Evolutionary conservation across 92 coral and sea anemone species (phyloP).

Genomic region (Siderastrea radians): DNA sequence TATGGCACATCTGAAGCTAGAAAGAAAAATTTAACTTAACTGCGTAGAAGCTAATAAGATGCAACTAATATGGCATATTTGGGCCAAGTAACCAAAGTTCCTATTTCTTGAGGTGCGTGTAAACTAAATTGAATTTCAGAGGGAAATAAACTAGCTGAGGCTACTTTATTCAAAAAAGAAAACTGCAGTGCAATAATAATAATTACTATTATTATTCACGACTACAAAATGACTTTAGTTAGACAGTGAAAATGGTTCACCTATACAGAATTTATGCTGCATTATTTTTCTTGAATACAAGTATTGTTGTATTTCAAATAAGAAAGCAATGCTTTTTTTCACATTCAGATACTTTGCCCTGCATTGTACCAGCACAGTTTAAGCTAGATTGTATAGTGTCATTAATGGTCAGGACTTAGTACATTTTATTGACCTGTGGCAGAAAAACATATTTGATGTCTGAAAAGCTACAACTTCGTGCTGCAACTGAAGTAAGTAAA

Average conservation of each 20-base stretch:
- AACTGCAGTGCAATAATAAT: not conserved
- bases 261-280: too few relatives aligned
- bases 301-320: too few relatives aligned
- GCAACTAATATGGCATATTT: slow-evolving; percentile 1
- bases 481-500: slow-evolving; percentile 5
- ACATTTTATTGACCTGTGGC: not conserved
- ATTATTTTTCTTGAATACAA: too few relatives aligned
- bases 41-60: slow-evolving; percentile 10
- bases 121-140: not conserved
- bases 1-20: slow-evolving; percentile 85
- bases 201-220: too few relatives aligned
- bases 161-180: not conserved
- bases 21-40: slow-evolving; percentile 29
- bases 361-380: too few relatives aligned
- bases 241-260: too few relatives aligned
- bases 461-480: not conserved
- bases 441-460: not conserved
- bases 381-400: not conserved
- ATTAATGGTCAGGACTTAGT: not conserved
- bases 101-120: not conserved
- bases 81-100: not conserved
- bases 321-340: too few relatives aligned
- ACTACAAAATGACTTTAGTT: too few relatives aligned
- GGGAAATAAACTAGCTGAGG: not conserved
- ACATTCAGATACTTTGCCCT: too few relatives aligned